Base-by-base conservation (phyloP, 2,113 vertebrate species). In the Spheniscus mendiculus region DNA sequence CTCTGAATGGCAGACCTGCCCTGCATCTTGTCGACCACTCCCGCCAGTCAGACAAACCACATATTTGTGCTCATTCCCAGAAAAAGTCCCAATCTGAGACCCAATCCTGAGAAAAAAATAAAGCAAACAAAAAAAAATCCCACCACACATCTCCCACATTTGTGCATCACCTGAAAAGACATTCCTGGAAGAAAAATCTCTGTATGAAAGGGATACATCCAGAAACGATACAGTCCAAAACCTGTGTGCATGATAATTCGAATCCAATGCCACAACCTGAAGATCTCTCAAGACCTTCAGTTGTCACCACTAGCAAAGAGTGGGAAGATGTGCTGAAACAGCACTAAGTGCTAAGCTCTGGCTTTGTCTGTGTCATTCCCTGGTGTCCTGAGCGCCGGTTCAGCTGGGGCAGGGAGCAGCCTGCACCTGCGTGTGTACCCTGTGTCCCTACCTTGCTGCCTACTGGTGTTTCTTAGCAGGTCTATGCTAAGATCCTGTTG, bases 231-330 rank as follows among this genome's bases (percentile, higher is more conserved):
- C 42, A 42, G 14, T 42, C 42, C 42, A 42, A 42, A 42, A 42
- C 11, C 21, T 3, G 1, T 34, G 27, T 11, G 4, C 26, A 17
- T 0, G 1, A 34, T 27, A 13, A 15, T 83, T 69, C 3, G 0
- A 40, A 69, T 71, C 17, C 2, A 2, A 49, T 50, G 10, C 10
- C 34, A 30, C n/a, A 19, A 32, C 45, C 53, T 45, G 36, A 91
- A 72, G 26, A 58, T 23, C 5, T 49, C 71, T 50, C 45, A 74
- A 50, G n/a, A 62, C 2, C 14, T 85, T 85, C 38, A 42, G 10
- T 11, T 65, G 22, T 32, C 36, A 17, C 34, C 38, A 15, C 25
- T 20, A 45, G 32, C 9, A 77, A 82, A n/a, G 45, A 70, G 15
- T 17, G 12, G 21, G 45, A 70, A 73, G 40, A 36, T 0, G 2